These are phyloP conservation scores for Augochlorella aurata DNA, from an alignment of 2,888 invertebrate species.

Conservation along the genomic window DNA sequence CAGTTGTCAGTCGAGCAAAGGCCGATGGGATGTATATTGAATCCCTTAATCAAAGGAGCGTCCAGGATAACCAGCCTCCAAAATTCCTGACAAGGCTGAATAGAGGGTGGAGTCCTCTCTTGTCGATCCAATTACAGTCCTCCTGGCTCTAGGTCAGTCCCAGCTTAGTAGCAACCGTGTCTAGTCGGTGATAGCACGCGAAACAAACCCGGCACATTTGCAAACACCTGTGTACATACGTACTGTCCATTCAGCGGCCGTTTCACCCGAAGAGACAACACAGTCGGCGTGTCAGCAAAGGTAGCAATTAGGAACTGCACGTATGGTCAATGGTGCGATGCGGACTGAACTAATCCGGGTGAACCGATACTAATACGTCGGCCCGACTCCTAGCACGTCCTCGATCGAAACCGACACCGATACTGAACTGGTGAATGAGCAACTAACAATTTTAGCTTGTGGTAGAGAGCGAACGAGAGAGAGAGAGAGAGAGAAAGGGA, in stretches of 20 bases:
- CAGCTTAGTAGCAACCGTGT: not conserved
- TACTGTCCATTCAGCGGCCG: not conserved
- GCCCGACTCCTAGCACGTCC: not conserved
- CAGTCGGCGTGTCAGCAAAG: not conserved
- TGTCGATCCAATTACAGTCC: not conserved
- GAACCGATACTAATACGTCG: slow-evolving; percentile 36
- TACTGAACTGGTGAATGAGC: not conserved
- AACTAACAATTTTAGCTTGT: slow-evolving; percentile 8
- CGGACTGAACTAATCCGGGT: slow-evolving; percentile 70
- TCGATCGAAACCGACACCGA: not conserved
- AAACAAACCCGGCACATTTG: not conserved
- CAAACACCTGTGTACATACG: not conserved
- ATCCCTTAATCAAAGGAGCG: not conserved
- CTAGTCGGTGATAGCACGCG: not conserved
- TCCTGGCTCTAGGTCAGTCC: not conserved
- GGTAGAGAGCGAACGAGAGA: not conserved
- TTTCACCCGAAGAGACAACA: not conserved
- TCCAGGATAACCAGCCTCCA: not conserved
- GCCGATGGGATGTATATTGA: not conserved
- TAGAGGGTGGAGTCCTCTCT: not conserved
- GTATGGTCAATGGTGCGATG: slow-evolving; percentile 78
- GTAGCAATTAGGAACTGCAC: slow-evolving; percentile 44
- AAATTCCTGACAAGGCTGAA: not conserved
- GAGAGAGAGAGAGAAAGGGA: slow-evolving; percentile 5
- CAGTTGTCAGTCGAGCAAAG: not conserved